Conservation (phyloP, 2,797 vertebrate genomes). For the Esox lucius region DNA sequence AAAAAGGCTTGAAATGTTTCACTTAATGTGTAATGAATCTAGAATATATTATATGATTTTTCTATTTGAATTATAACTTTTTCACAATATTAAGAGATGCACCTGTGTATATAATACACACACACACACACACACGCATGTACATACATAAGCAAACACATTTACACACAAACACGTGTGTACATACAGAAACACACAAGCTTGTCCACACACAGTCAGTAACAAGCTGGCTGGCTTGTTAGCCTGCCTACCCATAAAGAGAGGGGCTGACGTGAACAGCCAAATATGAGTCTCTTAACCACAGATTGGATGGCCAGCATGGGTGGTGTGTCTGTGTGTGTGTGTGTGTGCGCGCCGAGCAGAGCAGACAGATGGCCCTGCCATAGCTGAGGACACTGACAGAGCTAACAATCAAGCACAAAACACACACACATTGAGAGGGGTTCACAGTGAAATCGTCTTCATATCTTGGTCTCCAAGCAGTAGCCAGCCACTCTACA, state of each 20-base stretch:
- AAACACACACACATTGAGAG: slow-evolving; percentile 23
- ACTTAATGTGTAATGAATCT: no score
- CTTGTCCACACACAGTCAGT: slow-evolving; percentile 17
- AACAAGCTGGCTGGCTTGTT: slow-evolving; percentile 34
- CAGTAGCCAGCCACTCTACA: not conserved
- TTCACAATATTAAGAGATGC: no score
- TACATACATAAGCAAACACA: not conserved
- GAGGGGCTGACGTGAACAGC: not conserved
- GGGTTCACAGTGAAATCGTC: slow-evolving; percentile 22
- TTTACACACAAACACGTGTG: not conserved
- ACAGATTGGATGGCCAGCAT: slow-evolving; percentile 30
- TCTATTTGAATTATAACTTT: no score
- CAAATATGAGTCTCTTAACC: slow-evolving; percentile 30
- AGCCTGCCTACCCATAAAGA: not conserved
- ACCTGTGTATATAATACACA: no score
- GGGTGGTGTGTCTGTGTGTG: slow-evolving; percentile 3
- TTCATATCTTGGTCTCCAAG: slow-evolving; percentile 41
- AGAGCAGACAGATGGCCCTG: slow-evolving; percentile 57
- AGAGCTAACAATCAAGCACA: slow-evolving; percentile 29
- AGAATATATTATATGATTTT: no score
- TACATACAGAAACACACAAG: not conserved
- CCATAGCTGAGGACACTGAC: slow-evolving; percentile 46
- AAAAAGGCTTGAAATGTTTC: no score
- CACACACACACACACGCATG: no score
- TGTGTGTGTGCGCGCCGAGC: slow-evolving; percentile 10